Conservation (phyloP, 2,888 invertebrate species). For the Andrena flavipes region DNA sequence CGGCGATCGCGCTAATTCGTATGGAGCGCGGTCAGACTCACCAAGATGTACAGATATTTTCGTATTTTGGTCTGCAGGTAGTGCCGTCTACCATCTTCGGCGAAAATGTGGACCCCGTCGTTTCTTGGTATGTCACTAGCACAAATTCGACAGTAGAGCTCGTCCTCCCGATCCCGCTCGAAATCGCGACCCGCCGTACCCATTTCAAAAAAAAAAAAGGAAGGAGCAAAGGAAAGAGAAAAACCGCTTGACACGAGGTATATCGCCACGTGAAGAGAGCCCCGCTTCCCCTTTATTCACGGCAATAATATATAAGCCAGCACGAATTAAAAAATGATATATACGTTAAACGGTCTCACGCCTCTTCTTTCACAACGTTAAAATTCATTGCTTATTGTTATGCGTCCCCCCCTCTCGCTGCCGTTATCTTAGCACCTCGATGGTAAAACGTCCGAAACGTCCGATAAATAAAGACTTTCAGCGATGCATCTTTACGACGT, state of each 20-base stretch:
- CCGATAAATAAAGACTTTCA: conserved; percentile 54
- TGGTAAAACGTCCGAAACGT: conserved; percentile 47
- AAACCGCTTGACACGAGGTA: conserved; percentile 14
- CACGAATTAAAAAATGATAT: conserved; percentile 42
- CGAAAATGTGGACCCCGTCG: conserved; percentile 88
- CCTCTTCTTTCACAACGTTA: conserved; percentile 51
- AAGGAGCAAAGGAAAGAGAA: conserved; percentile 42
- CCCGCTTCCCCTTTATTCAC: conserved; percentile 19
- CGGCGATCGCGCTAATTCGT: conserved; percentile 32
- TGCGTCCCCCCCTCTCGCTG: conserved; percentile 37
- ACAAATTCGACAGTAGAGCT: conserved; percentile 88
- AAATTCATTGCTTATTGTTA: conserved; percentile 55
- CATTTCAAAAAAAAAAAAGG: conserved; percentile 76
- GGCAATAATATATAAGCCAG: conserved; percentile 3
- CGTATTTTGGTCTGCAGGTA: conserved; percentile 89
- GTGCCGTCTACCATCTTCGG: conserved; percentile 88
- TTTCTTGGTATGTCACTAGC: conserved; percentile 87
- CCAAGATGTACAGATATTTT: conserved; percentile 89
- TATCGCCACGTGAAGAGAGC: conserved; percentile 35
- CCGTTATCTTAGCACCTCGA: conserved; percentile 51
- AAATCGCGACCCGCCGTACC: conserved; percentile 70
- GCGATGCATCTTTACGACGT: conserved; percentile 68
- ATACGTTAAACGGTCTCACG: conserved; percentile 50
- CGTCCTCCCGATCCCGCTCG: conserved; percentile 70
- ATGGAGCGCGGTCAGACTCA: conserved; percentile 80